Base-by-base conservation (phyloP, 2,888 invertebrate genomes). In the Tipula unca region DNA sequence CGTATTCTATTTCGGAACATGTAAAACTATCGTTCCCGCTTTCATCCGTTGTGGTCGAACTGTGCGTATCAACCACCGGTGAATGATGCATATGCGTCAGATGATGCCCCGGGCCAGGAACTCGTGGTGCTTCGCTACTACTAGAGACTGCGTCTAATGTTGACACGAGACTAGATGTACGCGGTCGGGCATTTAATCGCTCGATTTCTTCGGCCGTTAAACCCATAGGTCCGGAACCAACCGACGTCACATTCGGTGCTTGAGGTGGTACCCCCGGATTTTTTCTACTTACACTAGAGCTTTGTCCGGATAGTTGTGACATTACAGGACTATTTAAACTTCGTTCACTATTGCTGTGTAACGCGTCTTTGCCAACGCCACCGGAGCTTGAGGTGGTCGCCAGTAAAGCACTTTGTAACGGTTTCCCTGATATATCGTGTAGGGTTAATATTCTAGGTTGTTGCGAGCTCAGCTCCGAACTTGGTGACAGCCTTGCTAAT, bases 1-100 rank as follows among this genome's bases (percentile, higher is more conserved):
- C 98, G 90, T 98, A 98, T 90, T 99, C 99, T 89, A 98, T 98
- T 92, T 98, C 98, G 0, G 98, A 98, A 91, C 98, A 99, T 13
- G 98, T 99, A 92, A 99, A 99, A 88, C 98, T 98, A 90, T 99
- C 98, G 91, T 98, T 98, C 90, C 95, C 96, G 91, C 98, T 98
- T 90, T 98, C 98, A 88, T 98, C 96, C 10, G 98, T 96, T 8
- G 96, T 96, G 0, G 95, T 95, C 10, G 96, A 96, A 88, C 96
- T 94, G 88, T 95, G 93, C 84, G 93, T 92, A 88, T 95, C 94
- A 25, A 94, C 93, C 54, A 94, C 94, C 17, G 95, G 95, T 32
- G 95, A 95, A 89, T 95, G 95, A 88, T 94, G 94, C 88, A 95
- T 93, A 88, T 95, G 94, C 1, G 94, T 93, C 88, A 95, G 91